phyloP scores from a whole-genome alignment of 2,113 vertebrate species.

The Chaetura pelagica region DNA sequence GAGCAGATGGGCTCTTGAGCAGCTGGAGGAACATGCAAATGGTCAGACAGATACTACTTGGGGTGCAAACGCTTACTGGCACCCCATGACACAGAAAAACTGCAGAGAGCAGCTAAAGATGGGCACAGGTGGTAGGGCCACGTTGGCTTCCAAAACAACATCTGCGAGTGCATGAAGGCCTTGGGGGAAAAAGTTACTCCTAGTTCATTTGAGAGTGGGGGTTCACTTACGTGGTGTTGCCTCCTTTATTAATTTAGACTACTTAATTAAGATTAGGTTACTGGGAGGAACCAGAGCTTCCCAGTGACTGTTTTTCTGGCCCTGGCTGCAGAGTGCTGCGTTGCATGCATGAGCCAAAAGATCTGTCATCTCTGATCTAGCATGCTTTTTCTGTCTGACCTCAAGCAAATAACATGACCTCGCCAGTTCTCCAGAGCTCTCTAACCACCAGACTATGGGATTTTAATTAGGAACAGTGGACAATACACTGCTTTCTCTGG shows the following conservation, averaged over 20 bases:
- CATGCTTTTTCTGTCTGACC: constrained; percentile 6
- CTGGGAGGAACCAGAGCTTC: not conserved
- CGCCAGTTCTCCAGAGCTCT: not conserved
- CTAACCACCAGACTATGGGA: not conserved
- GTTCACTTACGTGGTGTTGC: not conserved
- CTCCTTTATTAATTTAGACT: not conserved
- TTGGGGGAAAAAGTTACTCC: not conserved
- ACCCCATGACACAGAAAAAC: not conserved
- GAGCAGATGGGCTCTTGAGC: constrained; percentile 45
- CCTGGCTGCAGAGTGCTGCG: not conserved
- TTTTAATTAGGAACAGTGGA: constrained; percentile 60
- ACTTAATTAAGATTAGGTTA: not conserved
- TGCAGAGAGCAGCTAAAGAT: not conserved
- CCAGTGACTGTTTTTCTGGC: constrained; percentile 10
- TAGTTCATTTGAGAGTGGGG: not conserved
- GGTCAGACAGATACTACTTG: constrained; percentile 32
- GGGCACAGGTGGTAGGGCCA: not conserved
- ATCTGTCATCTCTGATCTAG: not conserved
- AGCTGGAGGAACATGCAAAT: constrained; percentile 44
- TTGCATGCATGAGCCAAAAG: not conserved
- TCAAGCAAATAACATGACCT: not conserved
- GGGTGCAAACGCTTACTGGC: constrained; percentile 7
- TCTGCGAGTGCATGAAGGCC: not conserved
- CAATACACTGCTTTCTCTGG: not conserved
- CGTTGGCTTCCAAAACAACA: not conserved